Conservation (phyloP, 2,888 invertebrate genomes). For the Catocala sponsa region DNA sequence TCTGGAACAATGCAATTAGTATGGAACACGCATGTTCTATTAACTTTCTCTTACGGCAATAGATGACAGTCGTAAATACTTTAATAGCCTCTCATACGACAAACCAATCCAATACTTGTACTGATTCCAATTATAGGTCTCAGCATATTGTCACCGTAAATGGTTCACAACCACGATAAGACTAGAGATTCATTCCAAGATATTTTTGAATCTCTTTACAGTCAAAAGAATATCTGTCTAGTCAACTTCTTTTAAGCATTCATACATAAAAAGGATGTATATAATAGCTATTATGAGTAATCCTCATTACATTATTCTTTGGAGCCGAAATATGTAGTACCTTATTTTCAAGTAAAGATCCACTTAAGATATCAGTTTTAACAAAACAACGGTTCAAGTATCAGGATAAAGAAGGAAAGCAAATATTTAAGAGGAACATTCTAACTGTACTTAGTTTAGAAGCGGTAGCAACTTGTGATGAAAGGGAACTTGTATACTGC, state of each 20-base stretch:
- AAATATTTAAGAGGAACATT: no score
- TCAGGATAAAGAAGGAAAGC: conserved; percentile 8
- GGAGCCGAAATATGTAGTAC: conserved; percentile 11
- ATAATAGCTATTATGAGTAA: conserved; percentile 21
- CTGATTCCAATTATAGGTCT: not conserved
- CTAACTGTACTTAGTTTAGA: no score
- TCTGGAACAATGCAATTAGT: conserved; percentile 44
- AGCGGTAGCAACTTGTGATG: conserved; percentile 19
- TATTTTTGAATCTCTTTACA: no score
- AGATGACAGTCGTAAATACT: conserved; percentile 17
- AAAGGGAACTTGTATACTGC: conserved; percentile 49
- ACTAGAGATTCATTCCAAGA: no score
- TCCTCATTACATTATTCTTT: conserved; percentile 15
- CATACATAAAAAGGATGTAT: no score
- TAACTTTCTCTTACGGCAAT: conserved; percentile 19
- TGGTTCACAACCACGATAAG: no score
- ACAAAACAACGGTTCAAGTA: not conserved
- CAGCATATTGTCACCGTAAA: no score
- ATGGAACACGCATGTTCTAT: conserved; percentile 28
- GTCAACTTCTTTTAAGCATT: no score
- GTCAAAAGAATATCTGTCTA: no score
- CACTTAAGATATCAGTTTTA: conserved; percentile 15
- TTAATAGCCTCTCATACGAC: conserved; percentile 10
- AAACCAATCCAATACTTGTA: conserved; percentile 2
- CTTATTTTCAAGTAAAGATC: conserved; percentile 9